Evolutionary conservation across 2,888 invertebrate genomes (phyloP).

Genomic region (Plagiodera versicolora): DNA sequence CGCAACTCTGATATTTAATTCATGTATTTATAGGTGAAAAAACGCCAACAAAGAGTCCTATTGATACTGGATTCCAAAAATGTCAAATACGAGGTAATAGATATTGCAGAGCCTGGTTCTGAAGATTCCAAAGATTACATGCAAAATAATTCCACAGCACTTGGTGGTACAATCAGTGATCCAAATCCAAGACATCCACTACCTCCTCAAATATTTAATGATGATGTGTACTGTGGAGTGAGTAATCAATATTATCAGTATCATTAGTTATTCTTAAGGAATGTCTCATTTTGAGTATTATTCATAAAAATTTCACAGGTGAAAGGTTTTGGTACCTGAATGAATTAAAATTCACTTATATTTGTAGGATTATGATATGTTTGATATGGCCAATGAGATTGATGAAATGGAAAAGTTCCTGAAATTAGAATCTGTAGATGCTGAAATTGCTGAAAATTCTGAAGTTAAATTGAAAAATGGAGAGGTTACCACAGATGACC

Average conservation of each 20-base stretch:
- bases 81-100: slow-evolving; percentile 86
- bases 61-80: slow-evolving; percentile 92
- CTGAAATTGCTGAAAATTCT: slow-evolving; percentile 53
- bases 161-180: slow-evolving; percentile 73
- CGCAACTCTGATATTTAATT: slow-evolving; percentile 10
- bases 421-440: slow-evolving; percentile 68
- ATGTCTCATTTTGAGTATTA: neutral
- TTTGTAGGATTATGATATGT: slow-evolving; percentile 86
- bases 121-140: slow-evolving; percentile 89
- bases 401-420: slow-evolving; percentile 88
- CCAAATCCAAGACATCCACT: slow-evolving; percentile 76
- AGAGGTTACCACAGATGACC: slow-evolving; percentile 43
- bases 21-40: slow-evolving; percentile 75
- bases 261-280: neutral
- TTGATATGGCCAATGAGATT: slow-evolving; percentile 88
- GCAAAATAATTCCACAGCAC: slow-evolving; percentile 81
- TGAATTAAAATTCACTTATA: neutral
- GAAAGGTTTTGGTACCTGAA: neutral
- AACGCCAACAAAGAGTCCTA: slow-evolving; percentile 89
- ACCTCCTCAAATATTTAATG: slow-evolving; percentile 94
- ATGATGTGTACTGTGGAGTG: slow-evolving; percentile 90
- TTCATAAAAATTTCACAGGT: neutral
- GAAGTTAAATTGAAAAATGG: slow-evolving; percentile 53
- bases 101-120: slow-evolving; percentile 92
- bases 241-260: slow-evolving; percentile 46